Conservation (phyloP, 1,140 invertebrate species). For the Gonatopus flavifemur region DNA sequence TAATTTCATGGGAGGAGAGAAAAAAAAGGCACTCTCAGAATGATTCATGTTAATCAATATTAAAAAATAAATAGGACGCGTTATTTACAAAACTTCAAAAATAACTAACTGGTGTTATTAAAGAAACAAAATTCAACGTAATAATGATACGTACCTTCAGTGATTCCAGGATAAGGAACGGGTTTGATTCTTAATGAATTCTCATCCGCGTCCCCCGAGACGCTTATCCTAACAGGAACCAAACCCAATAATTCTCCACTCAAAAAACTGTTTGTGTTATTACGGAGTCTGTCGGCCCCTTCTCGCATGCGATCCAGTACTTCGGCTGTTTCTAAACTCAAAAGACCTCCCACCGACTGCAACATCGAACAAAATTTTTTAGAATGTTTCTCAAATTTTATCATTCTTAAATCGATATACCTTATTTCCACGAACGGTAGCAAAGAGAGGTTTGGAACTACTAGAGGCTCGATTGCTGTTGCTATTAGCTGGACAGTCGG, state of each 20-base stretch:
- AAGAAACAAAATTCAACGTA: background rate
- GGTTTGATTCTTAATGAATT: conserved; percentile 50
- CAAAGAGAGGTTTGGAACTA: conserved; percentile 49
- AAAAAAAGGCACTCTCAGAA: too few relatives aligned
- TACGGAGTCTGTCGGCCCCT: conserved; percentile 71
- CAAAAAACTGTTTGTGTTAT: conserved; percentile 77
- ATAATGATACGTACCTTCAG: conserved; percentile 37
- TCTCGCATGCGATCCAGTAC: conserved; percentile 67
- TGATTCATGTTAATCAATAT: too few relatives aligned
- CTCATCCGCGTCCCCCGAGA: conserved; percentile 55
- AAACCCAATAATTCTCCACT: conserved; percentile 66
- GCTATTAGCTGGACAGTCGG: conserved; percentile 50
- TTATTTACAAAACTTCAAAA: background rate
- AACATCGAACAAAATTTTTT: conserved; percentile 20
- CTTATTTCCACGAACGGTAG: conserved; percentile 52
- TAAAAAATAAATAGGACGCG: background rate
- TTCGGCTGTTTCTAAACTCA: conserved; percentile 62
- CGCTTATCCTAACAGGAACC: conserved; percentile 57
- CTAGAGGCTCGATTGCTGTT: conserved; percentile 54
- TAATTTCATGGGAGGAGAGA: conserved; percentile 25
- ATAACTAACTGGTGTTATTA: background rate
- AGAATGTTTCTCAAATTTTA: conserved; percentile 4
- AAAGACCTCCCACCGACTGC: conserved; percentile 47
- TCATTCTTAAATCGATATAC: conserved; percentile 24
- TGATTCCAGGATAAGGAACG: conserved; percentile 36